Base-by-base conservation (phyloP, 2,113 vertebrate species). In the Xenotilapia flavipinnis region DNA sequence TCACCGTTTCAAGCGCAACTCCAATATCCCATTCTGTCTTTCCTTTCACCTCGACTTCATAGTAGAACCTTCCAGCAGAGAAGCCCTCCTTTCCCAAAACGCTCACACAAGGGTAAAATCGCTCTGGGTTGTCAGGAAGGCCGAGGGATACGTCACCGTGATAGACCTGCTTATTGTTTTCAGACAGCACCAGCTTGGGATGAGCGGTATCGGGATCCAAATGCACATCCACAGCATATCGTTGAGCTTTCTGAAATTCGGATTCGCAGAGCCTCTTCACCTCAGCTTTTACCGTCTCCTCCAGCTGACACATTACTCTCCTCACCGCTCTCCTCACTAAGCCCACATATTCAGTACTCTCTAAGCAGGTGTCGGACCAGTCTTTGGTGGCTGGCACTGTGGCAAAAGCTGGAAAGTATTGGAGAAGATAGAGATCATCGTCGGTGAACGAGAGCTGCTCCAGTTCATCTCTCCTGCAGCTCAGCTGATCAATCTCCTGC, bases 1-100 rank as follows among this genome's bases (percentile, higher is more conserved):
- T 93, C n/a, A 95, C 89, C 1, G 91, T 93, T 9, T 95, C 93
- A 33, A 82, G 92, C 5, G 89, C 88, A 13, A 96, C 93, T 26
- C 96, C 96, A 6, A 96, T 15, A 51, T 95, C 95, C 95, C 95
- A 96, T 73, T 95, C 95, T 1, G 84, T 92, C 81, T 96, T 96
- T 49, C 90, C 92, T 13, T 91, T 91, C 65, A 96, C 94, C 65
- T 94, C 90, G 7, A 96, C 96, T 40, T 95, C 95, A 62, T 89
- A 96, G 87, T 96, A 97, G 17, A 94, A 88, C 73, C 93, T 94
- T 7, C 95, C 92, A 1, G 86, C 90, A 38, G 84, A 89, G 81
- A 95, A 95, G 11, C 91, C 86, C 65, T 95, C 90, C 87, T 86
- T 94, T 17, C 93, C 96, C 89, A 96, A 62, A n/a, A 96, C 81